Percentiles rank a stretch among this genome's conserved stretches.
Evolutionary conservation across 2,888 invertebrate genomes (phyloP).

Genomic region (Trissolcus brochymenae): DNA sequence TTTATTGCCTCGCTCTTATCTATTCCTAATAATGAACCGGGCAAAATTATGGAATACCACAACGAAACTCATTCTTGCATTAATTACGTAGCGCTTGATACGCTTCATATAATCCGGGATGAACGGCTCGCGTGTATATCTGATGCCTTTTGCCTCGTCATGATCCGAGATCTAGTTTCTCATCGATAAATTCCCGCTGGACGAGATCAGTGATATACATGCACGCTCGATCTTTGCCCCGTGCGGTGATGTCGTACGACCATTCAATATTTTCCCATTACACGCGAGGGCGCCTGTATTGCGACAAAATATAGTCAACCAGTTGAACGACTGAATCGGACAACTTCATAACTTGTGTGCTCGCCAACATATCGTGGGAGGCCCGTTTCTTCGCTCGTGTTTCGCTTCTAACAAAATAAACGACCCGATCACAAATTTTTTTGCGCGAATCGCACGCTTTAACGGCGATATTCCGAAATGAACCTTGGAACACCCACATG

Average conservation of each 20-base stretch:
- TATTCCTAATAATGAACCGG: slow-evolving; percentile 24
- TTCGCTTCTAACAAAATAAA: slow-evolving; percentile 11
- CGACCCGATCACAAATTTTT: slow-evolving; percentile 15
- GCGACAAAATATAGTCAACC: slow-evolving; percentile 67
- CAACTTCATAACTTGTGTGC: slow-evolving; percentile 71
- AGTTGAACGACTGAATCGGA: slow-evolving; percentile 66
- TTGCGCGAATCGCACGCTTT: slow-evolving; percentile 6
- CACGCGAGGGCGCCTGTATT: slow-evolving; percentile 54
- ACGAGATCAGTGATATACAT: slow-evolving; percentile 52
- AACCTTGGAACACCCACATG: background rate
- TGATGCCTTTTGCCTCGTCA: slow-evolving; percentile 2
- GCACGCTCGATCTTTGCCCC: slow-evolving; percentile 56
- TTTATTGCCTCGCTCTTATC: slow-evolving; percentile 20
- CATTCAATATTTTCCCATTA: slow-evolving; percentile 66
- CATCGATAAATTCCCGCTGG: slow-evolving; percentile 44
- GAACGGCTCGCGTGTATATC: slow-evolving; percentile 10
- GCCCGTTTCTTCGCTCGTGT: slow-evolving; percentile 49
- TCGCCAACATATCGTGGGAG: slow-evolving; percentile 68
- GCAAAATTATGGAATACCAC: slow-evolving; percentile 18
- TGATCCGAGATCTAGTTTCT: slow-evolving; percentile 43
- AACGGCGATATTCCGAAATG: slow-evolving; percentile 1
- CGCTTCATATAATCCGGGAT: slow-evolving; percentile 43
- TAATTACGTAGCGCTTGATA: slow-evolving; percentile 25
- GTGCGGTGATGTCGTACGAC: slow-evolving; percentile 58
- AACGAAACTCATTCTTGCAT: slow-evolving; percentile 11